Evolutionary conservation across 2,797 vertebrate species (phyloP).

Genomic region (Carapus acus): DNA sequence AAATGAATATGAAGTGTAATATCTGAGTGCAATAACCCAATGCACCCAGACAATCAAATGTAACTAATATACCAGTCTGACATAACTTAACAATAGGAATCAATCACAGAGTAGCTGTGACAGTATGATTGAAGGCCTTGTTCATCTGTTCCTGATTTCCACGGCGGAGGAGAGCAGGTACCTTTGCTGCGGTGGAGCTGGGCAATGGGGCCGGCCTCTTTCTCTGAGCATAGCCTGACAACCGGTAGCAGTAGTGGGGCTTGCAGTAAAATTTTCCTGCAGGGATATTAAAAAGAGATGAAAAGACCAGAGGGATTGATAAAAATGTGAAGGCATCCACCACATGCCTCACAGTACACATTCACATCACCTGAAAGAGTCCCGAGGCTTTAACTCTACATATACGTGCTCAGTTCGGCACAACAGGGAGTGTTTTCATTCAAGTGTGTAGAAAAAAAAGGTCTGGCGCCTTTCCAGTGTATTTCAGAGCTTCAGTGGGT

Average conservation of each 20-base stretch:
- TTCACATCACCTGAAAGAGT: slow-evolving; percentile 4
- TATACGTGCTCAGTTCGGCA: slow-evolving; percentile 5
- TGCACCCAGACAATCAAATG: too few relatives aligned
- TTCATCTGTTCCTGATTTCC: slow-evolving; percentile 2
- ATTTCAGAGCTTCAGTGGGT: slow-evolving; percentile 37
- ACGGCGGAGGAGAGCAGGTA: slow-evolving; percentile 53
- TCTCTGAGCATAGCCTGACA: slow-evolving; percentile 89
- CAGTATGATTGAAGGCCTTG: background rate
- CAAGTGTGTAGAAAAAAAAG: too few relatives aligned
- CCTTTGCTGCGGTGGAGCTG: slow-evolving; percentile 78
- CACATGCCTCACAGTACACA: background rate
- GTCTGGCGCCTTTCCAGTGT: slow-evolving; percentile 15
- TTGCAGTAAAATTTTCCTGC: slow-evolving; percentile 99
- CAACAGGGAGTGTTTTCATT: slow-evolving; percentile 8
- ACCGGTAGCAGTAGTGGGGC: slow-evolving; percentile 94
- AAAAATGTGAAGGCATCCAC: background rate
- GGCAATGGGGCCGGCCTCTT: slow-evolving; percentile 84
- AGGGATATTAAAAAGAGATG: too few relatives aligned
- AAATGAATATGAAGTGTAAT: too few relatives aligned
- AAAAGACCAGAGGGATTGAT: slow-evolving; percentile 24
- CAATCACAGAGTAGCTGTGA: too few relatives aligned
- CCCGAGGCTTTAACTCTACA: background rate
- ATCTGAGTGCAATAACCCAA: too few relatives aligned
- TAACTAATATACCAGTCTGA: too few relatives aligned
- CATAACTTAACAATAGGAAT: too few relatives aligned